phyloP scores from a whole-genome alignment of 1,140 invertebrate genomes.

The Octopus bimaculoides region DNA sequence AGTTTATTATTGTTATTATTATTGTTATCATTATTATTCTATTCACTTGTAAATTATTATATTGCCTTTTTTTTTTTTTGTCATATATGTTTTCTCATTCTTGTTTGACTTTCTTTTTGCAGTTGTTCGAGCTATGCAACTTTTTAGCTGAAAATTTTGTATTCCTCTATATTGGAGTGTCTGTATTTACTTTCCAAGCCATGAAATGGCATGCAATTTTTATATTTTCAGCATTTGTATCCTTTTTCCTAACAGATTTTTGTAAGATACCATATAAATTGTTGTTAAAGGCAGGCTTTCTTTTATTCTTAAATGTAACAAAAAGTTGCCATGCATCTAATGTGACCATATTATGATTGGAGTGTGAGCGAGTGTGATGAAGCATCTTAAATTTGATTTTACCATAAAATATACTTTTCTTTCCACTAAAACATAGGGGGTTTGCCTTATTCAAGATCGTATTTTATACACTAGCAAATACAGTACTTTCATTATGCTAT shows the following conservation, averaged over 20 bases:
- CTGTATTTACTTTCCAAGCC: conserved; percentile 96
- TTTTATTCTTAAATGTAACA: too few species aligned
- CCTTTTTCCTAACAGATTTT: conserved; percentile 36
- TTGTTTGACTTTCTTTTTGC: conserved; percentile 42
- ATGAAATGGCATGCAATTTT: conserved; percentile 91
- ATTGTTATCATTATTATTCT: neutral
- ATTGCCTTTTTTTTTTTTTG: neutral
- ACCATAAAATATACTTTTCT: too few species aligned
- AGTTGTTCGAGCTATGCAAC: conserved; percentile 92
- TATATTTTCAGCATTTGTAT: conserved; percentile 89
- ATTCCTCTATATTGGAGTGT: conserved; percentile 97
- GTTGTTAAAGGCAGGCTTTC: too few species aligned
- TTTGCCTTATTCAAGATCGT: too few species aligned
- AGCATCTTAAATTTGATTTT: too few species aligned
- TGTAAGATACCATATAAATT: too few species aligned
- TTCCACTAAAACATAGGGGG: too few species aligned
- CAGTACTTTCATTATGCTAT: too few species aligned
- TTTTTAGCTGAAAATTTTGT: conserved; percentile 99
- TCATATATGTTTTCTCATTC: conserved; percentile 13
- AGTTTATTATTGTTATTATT: neutral
- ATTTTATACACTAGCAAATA: too few species aligned
- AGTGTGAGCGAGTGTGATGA: too few species aligned
- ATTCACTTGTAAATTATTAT: neutral
- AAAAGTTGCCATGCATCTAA: too few species aligned
- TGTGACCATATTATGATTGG: too few species aligned